Evolutionary conservation across 64 coral and sea anemone genomes (phyloP).

Genomic region (Pocillopora damicornis): DNA sequence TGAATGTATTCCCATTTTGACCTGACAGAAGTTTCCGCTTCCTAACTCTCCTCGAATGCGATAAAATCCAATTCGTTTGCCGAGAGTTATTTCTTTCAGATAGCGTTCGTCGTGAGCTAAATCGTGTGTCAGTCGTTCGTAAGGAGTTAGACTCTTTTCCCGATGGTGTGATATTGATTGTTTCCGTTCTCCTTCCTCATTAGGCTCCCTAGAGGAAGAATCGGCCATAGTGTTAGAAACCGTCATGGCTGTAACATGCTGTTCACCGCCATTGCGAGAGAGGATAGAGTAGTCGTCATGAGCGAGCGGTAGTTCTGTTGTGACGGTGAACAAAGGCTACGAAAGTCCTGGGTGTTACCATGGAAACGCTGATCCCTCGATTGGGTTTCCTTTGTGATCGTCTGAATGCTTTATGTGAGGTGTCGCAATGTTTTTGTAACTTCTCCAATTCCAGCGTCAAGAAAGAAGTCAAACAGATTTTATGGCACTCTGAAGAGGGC

Average conservation of each 20-base stretch:
- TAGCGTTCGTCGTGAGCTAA: conserved; percentile 77
- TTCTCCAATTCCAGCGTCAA: no score
- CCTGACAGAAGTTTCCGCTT: conserved; percentile 95
- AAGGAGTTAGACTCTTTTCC: conserved; percentile 72
- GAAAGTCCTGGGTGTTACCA: conserved; percentile 38
- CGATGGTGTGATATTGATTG: conserved; percentile 41
- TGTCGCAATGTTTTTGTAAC: neutral
- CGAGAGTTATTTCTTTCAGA: conserved; percentile 90
- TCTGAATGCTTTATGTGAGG: neutral
- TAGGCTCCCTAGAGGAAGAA: conserved; percentile 42
- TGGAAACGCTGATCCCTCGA: conserved; percentile 47
- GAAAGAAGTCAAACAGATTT: neutral
- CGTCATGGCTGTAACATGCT: conserved; percentile 64
- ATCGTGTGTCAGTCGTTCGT: conserved; percentile 76
- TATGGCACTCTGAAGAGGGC: neutral
- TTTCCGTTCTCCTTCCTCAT: conserved; percentile 37
- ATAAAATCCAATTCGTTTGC: conserved; percentile 98
- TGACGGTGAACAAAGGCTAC: conserved; percentile 35
- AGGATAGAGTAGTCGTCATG: neutral
- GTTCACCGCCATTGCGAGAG: neutral
- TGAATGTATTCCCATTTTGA: conserved; percentile 97
- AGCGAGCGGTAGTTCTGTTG: neutral
- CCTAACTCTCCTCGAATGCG: conserved; percentile 94
- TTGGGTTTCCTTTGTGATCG: neutral
- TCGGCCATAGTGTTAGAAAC: conserved; percentile 84